Conservation (phyloP, 2,113 vertebrate species). For the Burhinus bistriatus region DNA sequence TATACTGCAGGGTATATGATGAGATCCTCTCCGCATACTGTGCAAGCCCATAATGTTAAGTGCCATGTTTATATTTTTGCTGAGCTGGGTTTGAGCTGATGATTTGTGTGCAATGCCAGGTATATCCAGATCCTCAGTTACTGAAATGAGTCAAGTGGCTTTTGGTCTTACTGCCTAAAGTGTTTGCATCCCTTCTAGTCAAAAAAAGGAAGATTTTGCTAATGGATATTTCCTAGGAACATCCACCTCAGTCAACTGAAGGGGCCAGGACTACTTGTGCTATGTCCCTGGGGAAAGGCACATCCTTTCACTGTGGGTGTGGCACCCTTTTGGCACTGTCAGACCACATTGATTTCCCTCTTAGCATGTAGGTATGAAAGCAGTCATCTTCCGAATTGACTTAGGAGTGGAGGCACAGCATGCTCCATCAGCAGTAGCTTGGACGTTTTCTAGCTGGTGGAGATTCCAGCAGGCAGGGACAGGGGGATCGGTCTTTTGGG, state of each 20-base stretch:
- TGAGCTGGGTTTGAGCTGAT: neutral
- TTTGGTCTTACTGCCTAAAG: neutral
- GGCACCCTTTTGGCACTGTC: neutral
- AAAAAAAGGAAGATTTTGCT: neutral
- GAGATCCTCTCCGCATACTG: neutral
- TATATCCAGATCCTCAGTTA: neutral
- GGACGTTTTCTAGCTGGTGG: rapidly evolving
- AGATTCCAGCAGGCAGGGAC: neutral
- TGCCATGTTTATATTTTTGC: neutral
- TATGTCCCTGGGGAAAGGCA: neutral
- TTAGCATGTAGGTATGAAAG: neutral
- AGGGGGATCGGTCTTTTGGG: neutral
- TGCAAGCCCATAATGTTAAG: neutral
- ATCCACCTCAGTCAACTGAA: neutral
- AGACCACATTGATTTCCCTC: neutral
- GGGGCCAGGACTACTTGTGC: neutral
- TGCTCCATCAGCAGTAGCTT: neutral
- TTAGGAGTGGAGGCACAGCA: neutral
- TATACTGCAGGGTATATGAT: neutral
- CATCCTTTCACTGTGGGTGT: neutral
- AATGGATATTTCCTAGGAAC: rapidly evolving
- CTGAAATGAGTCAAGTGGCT: neutral
- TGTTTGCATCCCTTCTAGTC: neutral
- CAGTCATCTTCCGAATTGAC: neutral
- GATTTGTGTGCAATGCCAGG: neutral